Evolutionary conservation across 1,140 invertebrate genomes (phyloP).

Genomic region (Drosophila gunungcola): DNA sequence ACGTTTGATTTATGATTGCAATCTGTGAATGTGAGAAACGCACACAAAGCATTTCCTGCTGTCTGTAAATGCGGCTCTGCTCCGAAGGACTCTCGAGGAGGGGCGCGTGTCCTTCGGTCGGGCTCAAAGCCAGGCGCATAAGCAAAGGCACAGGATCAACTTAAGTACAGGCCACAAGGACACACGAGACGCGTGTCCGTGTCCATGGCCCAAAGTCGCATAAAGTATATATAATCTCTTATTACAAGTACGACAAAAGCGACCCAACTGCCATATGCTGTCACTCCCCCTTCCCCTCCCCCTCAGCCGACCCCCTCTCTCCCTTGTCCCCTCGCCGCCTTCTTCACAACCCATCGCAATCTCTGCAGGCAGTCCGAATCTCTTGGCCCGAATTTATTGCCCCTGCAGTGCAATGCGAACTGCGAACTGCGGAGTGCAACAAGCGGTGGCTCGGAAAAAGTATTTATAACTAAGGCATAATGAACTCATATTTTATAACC

Average conservation of each 20-base stretch:
- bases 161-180: conserved; percentile 69
- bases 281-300: conserved; percentile 6
- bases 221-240: conserved; percentile 82
- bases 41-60: conserved; percentile 39
- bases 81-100: conserved; percentile 45
- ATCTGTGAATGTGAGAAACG: conserved; percentile 49
- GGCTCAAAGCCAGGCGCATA: conserved; percentile 51
- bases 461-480: conserved; percentile 79
- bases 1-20: conserved; percentile 64
- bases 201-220: conserved; percentile 64
- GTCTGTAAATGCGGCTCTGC: conserved; percentile 17
- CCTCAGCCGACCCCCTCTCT: not conserved
- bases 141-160: conserved; percentile 68
- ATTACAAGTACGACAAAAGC: conserved; percentile 79
- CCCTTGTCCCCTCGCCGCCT: too few species aligned
- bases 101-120: conserved; percentile 32
- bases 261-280: conserved; percentile 60
- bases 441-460: conserved; percentile 53
- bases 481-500: conserved; percentile 81
- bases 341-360: conserved; percentile 7
- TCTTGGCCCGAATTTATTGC: conserved; percentile 72
- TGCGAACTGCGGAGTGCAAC: conserved; percentile 55
- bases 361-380: conserved; percentile 48
- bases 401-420: conserved; percentile 65
- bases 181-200: conserved; percentile 48